Conservation (phyloP, 2,797 vertebrate genomes). For the Rhyacichthys aspro region DNA sequence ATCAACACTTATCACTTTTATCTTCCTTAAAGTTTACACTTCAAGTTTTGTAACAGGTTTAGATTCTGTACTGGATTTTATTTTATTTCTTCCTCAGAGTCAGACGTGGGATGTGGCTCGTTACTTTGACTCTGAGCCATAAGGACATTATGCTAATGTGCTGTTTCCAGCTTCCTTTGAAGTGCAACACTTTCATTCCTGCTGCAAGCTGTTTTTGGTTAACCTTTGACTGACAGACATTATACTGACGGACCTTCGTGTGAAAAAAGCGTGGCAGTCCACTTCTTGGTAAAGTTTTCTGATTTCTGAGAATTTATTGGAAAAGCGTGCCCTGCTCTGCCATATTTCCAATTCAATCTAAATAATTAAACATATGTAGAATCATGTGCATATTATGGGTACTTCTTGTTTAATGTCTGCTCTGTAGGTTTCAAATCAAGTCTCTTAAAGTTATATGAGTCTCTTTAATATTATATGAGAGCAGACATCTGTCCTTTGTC, state of each 20-base stretch:
- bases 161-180: slow-evolving; percentile 62
- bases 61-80: slow-evolving; percentile 20
- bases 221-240: slow-evolving; percentile 59
- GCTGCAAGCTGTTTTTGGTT: slow-evolving; percentile 64
- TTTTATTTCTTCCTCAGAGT: slow-evolving; percentile 38
- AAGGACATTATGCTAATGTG: slow-evolving; percentile 64
- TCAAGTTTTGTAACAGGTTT: slow-evolving; percentile 4
- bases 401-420: slow-evolving; percentile 25
- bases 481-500: slow-evolving; percentile 32
- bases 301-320: slow-evolving; percentile 34
- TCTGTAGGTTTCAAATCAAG: slow-evolving; percentile 26
- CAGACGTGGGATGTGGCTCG: slow-evolving; percentile 30
- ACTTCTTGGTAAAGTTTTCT: slow-evolving; percentile 33
- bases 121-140: slow-evolving; percentile 47
- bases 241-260: slow-evolving; percentile 36
- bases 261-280: slow-evolving; percentile 35
- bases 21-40: slow-evolving; percentile 22
- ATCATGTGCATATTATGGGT: slow-evolving; percentile 15
- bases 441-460: slow-evolving; percentile 46
- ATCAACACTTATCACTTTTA: slow-evolving; percentile 23
- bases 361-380: slow-evolving; percentile 37
- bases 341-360: slow-evolving; percentile 11
- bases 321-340: slow-evolving; percentile 23
- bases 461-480: slow-evolving; percentile 51
- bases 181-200: slow-evolving; percentile 53